A percentile compares a stretch with the other conserved stretches of the same genome.
phyloP scores from a whole-genome alignment of 1,140 invertebrate species.

The Rhizoglyphus robini region DNA sequence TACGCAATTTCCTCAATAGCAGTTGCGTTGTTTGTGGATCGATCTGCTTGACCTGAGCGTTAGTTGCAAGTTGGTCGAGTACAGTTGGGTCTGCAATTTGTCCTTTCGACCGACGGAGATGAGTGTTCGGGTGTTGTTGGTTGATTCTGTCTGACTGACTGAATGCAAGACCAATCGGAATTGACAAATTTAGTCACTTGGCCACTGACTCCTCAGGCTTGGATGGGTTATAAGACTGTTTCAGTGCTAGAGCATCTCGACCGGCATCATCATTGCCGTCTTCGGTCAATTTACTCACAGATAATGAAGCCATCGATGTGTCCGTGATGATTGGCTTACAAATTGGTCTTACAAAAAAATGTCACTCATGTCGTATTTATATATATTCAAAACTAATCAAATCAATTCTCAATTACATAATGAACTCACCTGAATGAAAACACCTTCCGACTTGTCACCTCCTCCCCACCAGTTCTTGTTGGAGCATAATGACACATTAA shows the following conservation, averaged over 20 bases:
- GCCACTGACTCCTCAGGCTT: not conserved
- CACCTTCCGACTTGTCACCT: not conserved
- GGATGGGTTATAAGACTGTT: not conserved
- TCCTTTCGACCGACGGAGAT: not conserved
- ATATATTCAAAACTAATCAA: not conserved
- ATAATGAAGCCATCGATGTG: not conserved
- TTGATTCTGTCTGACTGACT: too few relatives aligned
- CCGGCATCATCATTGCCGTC: not conserved
- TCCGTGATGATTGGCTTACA: constrained; percentile 7
- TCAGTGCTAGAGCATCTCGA: constrained; percentile 1
- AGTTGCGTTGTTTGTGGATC: not conserved
- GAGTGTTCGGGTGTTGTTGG: too few relatives aligned
- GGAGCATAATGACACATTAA: too few relatives aligned
- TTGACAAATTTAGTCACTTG: constrained; percentile 12
- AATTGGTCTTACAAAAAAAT: constrained; percentile 13
- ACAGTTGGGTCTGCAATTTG: not conserved
- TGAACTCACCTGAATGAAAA: not conserved
- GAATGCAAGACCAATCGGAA: constrained; percentile 5
- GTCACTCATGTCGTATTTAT: constrained; percentile 15
- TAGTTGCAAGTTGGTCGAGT: not conserved
- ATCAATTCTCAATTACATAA: not conserved
- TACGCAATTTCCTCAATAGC: not conserved
- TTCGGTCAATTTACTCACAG: not conserved
- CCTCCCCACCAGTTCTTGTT: too few relatives aligned
- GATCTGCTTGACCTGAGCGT: not conserved